Evolutionary conservation across 92 coral and sea anemone genomes (phyloP), one percentile per base, ranked within the genome.

Genomic region (Siderastrea radians): DNA sequence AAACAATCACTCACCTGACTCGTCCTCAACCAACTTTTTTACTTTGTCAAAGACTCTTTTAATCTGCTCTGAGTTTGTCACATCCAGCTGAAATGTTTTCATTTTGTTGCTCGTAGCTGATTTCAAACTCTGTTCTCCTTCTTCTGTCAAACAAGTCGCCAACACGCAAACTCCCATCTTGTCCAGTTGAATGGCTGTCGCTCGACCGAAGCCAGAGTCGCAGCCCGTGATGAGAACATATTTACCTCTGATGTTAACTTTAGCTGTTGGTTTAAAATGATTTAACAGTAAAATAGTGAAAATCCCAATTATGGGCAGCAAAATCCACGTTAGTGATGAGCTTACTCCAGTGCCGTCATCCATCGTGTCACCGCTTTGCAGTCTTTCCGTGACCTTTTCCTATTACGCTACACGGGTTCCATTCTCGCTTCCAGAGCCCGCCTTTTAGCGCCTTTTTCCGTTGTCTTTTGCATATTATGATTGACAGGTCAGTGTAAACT

Each of bases 51-150:
- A 83, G 43, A 75, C 92, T 16, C 65, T 88, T 75, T 83, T 61
- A 82, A 89, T 68, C 49, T 82, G 77, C 50, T 77, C 62, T 17
- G 88, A 74, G 6, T 89, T 76, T 19, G 92, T 89, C 67, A 89
- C 84, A 76, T 89, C 92, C 79, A 89, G 47, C 16, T 58, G 82
- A 53, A 89, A 63, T 52, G 85, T 86, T 74, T 77, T 61, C 47
- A 89, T 66, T 49, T 77, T 82, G 51, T 77, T 64, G 54, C 92
- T 82, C 59, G 88, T 74, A 49, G 16, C 61, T 17, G 85, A 61
- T 17, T 86, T 80, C 63, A 89, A 81, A 65, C 54, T 15, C 12
- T 58, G 54, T 16, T 26, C 38, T 26, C 38, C 38, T 26, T 26
- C 38, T 26, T 26, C 38, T 26, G 38, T 26, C 38, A 26, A 26